phyloP scores from a whole-genome alignment of 2,888 invertebrate species.

The Amblyteles armatorius region DNA sequence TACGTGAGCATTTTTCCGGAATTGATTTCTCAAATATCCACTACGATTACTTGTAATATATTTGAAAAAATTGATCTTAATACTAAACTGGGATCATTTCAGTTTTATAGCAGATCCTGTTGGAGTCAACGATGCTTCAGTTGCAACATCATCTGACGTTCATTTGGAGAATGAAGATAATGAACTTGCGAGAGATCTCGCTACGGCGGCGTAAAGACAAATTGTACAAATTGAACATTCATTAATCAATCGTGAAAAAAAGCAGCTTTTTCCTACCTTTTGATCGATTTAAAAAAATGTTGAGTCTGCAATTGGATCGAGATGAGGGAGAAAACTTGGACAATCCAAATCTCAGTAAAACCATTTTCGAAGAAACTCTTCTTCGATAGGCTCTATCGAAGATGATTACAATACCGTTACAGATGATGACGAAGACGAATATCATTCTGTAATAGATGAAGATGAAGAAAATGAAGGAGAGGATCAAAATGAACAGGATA shows the following conservation, averaged over 20 bases:
- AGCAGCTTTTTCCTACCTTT: not conserved
- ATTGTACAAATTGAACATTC: not conserved
- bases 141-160: not conserved
- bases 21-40: no score
- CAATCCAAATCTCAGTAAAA: no score
- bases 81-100: not conserved
- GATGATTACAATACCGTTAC: not conserved
- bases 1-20: no score
- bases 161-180: not conserved
- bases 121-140: not conserved
- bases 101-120: not conserved
- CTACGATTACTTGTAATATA: no score
- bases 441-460: conserved; percentile 7
- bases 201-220: not conserved
- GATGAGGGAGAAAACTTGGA: no score
- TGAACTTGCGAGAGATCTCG: not conserved
- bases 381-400: no score
- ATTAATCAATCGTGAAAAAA: not conserved
- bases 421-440: conserved; percentile 11
- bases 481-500: conserved; percentile 6
- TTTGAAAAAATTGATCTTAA: no score
- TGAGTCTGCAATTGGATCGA: conserved; percentile 22
- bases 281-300: not conserved
- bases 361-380: no score
- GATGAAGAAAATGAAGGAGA: conserved; percentile 29